phyloP scores from a whole-genome alignment of 2,888 invertebrate genomes.

The Hydraecia micacea region DNA sequence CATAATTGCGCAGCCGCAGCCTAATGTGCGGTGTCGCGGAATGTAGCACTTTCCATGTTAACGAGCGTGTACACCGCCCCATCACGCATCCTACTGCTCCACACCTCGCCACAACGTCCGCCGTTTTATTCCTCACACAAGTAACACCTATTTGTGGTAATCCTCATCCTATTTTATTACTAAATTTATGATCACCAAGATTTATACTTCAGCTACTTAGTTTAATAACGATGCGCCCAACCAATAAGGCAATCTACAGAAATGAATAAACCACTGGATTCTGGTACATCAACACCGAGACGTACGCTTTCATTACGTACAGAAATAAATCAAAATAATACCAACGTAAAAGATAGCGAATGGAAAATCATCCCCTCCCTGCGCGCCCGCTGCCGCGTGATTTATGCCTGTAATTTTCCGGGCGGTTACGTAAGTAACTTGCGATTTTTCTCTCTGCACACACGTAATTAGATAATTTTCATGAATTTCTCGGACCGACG shows the following conservation, averaged over 20 bases:
- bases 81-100: constrained; percentile 69
- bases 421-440: constrained; percentile 89
- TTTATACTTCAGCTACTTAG: constrained; percentile 75
- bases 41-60: constrained; percentile 84
- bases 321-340: constrained; percentile 90
- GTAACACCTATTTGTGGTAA: constrained; percentile 85
- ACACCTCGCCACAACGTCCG: constrained; percentile 81
- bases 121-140: constrained; percentile 78
- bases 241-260: constrained; percentile 75
- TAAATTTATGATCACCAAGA: constrained; percentile 76
- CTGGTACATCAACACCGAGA: constrained; percentile 84
- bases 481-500: constrained; percentile 77
- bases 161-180: constrained; percentile 80
- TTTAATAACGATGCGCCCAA: constrained; percentile 75
- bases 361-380: constrained; percentile 87
- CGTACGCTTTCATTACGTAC: constrained; percentile 88
- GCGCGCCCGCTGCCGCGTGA: constrained; percentile 79
- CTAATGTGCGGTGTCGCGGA: constrained; percentile 85
- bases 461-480: constrained; percentile 89
- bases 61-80: constrained; percentile 79
- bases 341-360: constrained; percentile 88
- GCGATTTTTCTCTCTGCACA: constrained; percentile 88
- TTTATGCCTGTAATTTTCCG: constrained; percentile 89
- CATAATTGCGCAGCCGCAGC: constrained; percentile 82
- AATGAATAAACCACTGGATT: constrained; percentile 81